These are phyloP conservation scores for Rynchops niger DNA, from an alignment of 2,113 vertebrate genomes.

Conservation along the genomic window DNA sequence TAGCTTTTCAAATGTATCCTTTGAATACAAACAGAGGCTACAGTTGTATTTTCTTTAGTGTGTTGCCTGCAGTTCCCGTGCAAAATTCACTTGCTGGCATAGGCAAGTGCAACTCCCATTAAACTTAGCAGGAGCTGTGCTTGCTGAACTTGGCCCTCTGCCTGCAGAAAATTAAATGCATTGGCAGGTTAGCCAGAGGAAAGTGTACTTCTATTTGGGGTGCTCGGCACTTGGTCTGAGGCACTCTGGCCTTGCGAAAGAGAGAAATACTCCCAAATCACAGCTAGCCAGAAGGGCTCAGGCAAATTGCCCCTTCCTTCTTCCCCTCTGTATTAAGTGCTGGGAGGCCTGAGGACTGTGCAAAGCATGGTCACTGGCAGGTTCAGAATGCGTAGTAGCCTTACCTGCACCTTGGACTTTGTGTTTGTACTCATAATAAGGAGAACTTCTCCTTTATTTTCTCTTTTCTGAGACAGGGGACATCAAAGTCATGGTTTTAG, in stretches of 20 bases:
- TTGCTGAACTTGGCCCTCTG: conserved; percentile 19
- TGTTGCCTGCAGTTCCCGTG: not conserved
- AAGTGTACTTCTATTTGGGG: not conserved
- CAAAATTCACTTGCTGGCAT: conserved; percentile 17
- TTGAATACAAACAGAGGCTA: not conserved
- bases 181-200: not conserved
- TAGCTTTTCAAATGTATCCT: not conserved
- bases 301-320: not conserved
- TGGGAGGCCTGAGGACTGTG: not conserved
- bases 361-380: not conserved
- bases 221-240: not conserved
- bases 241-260: not conserved
- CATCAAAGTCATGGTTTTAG: not conserved
- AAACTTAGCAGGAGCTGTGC: not conserved
- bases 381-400: not conserved
- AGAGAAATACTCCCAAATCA: not conserved
- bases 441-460: not conserved
- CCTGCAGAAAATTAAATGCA: conserved; percentile 51
- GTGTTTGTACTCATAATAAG: not conserved
- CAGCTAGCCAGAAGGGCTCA: not conserved
- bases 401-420: not conserved
- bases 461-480: not conserved
- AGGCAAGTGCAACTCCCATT: not conserved
- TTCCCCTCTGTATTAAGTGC: not conserved
- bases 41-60: not conserved